Evolutionary conservation across 2,888 invertebrate species (phyloP).

Genomic region (Drosophila ochracea): DNA sequence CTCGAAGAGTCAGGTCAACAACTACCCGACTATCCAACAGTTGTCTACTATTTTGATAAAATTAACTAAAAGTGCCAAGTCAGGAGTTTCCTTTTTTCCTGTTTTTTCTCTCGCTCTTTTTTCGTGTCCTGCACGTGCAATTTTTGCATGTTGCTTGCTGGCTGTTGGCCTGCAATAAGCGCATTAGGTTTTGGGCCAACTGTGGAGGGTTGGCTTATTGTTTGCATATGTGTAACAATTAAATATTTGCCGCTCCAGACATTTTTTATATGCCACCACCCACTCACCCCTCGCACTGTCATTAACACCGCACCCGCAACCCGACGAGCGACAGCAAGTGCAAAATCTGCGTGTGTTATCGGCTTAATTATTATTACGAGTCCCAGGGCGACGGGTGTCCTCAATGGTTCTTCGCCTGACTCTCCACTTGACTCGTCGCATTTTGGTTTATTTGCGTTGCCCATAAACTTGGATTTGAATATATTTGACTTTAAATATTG

Average conservation of each 20-base stretch:
- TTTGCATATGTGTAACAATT: slow-evolving; percentile 81
- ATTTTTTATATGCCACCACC: slow-evolving; percentile 64
- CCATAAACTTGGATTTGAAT: slow-evolving; percentile 80
- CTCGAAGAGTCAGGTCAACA: not conserved
- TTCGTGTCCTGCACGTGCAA: slow-evolving; percentile 73
- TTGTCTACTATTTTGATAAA: slow-evolving; percentile 46
- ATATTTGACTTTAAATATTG: slow-evolving; percentile 76
- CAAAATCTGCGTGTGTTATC: slow-evolving; percentile 81
- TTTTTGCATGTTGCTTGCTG: slow-evolving; percentile 55
- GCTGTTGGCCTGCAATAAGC: slow-evolving; percentile 66
- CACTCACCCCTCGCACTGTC: slow-evolving; percentile 42
- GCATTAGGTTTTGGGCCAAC: slow-evolving; percentile 62
- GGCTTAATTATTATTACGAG: slow-evolving; percentile 81
- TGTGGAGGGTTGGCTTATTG: slow-evolving; percentile 71
- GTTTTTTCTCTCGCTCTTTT: not conserved
- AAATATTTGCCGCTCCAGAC: slow-evolving; percentile 74
- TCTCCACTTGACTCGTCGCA: slow-evolving; percentile 17
- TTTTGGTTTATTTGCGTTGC: slow-evolving; percentile 64
- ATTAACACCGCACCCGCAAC: slow-evolving; percentile 61
- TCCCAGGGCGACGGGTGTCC: slow-evolving; percentile 73
- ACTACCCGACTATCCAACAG: slow-evolving; percentile 21
- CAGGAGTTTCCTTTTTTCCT: slow-evolving; percentile 39
- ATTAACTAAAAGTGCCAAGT: slow-evolving; percentile 74
- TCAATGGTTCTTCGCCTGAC: slow-evolving; percentile 67
- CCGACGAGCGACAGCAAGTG: slow-evolving; percentile 60